Base-by-base conservation (phyloP, 1,140 invertebrate species). In the Drosophila jambulina region DNA sequence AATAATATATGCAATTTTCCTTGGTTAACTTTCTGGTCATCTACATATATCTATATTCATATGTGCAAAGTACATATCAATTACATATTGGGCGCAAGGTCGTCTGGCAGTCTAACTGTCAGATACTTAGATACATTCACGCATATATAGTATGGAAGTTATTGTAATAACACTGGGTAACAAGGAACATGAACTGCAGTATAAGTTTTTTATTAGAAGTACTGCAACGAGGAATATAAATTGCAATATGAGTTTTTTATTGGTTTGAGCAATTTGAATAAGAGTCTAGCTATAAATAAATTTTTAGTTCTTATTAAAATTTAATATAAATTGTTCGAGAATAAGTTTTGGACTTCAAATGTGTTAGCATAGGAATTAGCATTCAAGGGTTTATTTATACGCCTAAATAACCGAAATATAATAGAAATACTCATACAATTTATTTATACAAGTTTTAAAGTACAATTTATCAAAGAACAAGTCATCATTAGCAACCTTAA, bases 21-120 rank as follows among this genome's bases (percentile, higher is more conserved):
- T 63, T 48, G 43, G 57, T n/a, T 62, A 56, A 25, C 48, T 79
- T 68, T 64, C 27, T 53, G 48, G 36, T 19, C 58, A 76, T 51
- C 32, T 29, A 61, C 42, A 29, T 49, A 48, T 58, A 57, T 63
- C 51, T 34, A 49, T 76, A 64, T 53, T 53, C 34, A 68, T 56
- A 42, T 42, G 48, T 40, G 46, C 43, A 42, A 17, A 58, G 62
- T 34, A 58, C 56, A 75, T 80, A 87, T 86, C 80, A 87, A 83
- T 88, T 87, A 79, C 65, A 61, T 43, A 80, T 87, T 88, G 80
- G 51, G 83, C 84, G 72, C 83, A 87, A 87, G 83, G 83, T 78
- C 80, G 78, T 60, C 74, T 19, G 68, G 74, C 49, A 81, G 67
- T 54, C 72, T 43, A 62, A 40, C 58, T 64, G 78, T 56, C 71